Evolutionary conservation across 1,140 invertebrate species (phyloP).

Genomic region (Neodiprion pinetum): DNA sequence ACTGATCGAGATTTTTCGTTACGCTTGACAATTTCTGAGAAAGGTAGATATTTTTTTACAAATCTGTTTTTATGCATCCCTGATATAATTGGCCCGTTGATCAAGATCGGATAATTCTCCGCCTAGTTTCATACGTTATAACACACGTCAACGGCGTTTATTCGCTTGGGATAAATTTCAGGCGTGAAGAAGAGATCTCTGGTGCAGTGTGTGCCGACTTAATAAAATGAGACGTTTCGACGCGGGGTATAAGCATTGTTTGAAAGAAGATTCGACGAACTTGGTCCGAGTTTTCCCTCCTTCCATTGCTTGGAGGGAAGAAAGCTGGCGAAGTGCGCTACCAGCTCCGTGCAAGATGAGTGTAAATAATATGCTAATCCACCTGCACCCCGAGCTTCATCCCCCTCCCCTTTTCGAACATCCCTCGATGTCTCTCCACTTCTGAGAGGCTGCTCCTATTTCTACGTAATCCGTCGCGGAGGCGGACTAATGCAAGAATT

Average conservation of each 20-base stretch:
- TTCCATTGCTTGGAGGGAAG: too few relatives aligned
- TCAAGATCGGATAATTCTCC: too few relatives aligned
- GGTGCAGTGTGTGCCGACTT: background rate
- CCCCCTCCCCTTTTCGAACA: background rate
- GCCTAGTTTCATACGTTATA: too few relatives aligned
- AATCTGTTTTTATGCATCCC: too few relatives aligned
- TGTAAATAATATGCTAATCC: conserved; percentile 36
- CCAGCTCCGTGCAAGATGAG: conserved; percentile 17
- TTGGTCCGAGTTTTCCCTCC: background rate
- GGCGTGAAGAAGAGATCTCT: too few relatives aligned
- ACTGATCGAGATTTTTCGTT: too few relatives aligned
- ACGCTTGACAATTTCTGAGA: too few relatives aligned
- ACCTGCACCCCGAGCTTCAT: conserved; percentile 5
- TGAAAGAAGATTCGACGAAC: background rate
- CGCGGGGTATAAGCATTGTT: background rate
- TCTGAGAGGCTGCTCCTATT: background rate
- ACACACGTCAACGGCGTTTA: too few relatives aligned
- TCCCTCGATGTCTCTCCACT: background rate
- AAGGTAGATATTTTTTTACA: too few relatives aligned
- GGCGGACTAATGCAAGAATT: background rate
- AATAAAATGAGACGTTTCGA: background rate
- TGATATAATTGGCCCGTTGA: too few relatives aligned
- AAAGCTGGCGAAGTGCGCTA: background rate
- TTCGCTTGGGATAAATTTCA: too few relatives aligned
- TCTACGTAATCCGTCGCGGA: background rate